These are phyloP conservation scores for Halcyon leucocephala DNA, from an alignment of 2,797 vertebrate species.

Conservation along the genomic window DNA sequence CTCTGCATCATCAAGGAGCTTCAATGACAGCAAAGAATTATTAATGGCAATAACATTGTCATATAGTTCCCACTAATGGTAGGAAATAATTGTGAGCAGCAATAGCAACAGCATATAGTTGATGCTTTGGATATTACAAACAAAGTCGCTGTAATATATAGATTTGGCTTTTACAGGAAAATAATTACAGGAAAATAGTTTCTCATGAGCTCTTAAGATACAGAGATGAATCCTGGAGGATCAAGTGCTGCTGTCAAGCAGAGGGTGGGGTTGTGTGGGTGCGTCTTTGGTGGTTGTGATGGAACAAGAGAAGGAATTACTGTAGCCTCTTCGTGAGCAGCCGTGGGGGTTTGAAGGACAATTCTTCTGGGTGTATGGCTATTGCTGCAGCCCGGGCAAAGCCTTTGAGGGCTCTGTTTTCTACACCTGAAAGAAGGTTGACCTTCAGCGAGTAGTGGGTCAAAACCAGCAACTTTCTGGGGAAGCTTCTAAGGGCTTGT, in stretches of 20 bases:
- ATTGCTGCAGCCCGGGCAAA: background rate
- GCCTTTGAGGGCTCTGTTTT: background rate
- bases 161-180: slow-evolving; percentile 20
- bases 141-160: background rate
- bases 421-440: background rate
- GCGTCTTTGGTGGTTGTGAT: background rate
- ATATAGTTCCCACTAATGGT: slow-evolving; percentile 1
- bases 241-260: background rate
- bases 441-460: background rate
- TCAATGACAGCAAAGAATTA: slow-evolving; percentile 46
- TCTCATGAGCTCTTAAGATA: background rate
- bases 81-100: slow-evolving; percentile 28
- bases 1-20: background rate
- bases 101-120: background rate
- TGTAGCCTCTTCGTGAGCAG: background rate
- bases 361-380: accelerated
- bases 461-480: background rate
- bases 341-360: background rate
- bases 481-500: background rate
- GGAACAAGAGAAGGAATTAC: background rate
- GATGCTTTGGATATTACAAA: slow-evolving; percentile 30
- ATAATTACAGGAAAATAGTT: slow-evolving; percentile 33
- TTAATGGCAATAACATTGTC: slow-evolving; percentile 32
- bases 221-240: background rate
- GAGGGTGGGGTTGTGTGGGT: background rate